Conservation (phyloP, 1,140 invertebrate genomes). For the Laodelphax striatellus region DNA sequence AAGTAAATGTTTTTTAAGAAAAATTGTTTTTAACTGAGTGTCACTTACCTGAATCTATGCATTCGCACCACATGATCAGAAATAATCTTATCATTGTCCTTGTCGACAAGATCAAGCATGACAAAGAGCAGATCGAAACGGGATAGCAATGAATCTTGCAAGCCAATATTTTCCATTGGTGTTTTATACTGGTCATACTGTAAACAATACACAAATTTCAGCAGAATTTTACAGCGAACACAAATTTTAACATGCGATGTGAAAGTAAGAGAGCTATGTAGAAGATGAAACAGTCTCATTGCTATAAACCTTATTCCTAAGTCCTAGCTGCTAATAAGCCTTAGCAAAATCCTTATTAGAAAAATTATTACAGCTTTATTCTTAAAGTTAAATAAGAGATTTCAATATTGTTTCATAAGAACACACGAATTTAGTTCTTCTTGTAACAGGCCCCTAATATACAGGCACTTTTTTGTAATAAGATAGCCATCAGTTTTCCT, state of each 20-base stretch:
- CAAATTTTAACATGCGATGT: neutral
- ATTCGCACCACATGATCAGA: conserved; percentile 95
- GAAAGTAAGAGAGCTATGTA: neutral
- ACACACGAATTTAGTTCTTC: too few relatives aligned
- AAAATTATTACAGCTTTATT: too few relatives aligned
- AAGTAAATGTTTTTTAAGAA: too few relatives aligned
- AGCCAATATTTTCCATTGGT: conserved; percentile 98
- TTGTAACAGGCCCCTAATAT: too few relatives aligned
- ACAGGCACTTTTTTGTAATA: too few relatives aligned
- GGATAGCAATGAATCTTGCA: conserved; percentile 95
- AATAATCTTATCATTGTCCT: conserved; percentile 81
- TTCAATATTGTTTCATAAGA: too few relatives aligned
- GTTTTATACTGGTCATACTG: conserved; percentile 98
- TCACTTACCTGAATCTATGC: conserved; percentile 72
- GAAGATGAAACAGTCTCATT: neutral
- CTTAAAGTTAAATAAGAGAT: too few relatives aligned
- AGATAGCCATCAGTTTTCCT: too few relatives aligned
- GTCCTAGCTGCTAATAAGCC: too few relatives aligned
- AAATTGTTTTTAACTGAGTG: neutral
- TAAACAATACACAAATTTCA: conserved; percentile 24
- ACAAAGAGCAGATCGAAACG: conserved; percentile 99
- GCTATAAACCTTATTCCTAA: too few relatives aligned
- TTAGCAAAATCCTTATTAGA: too few relatives aligned
- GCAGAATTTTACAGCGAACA: too few relatives aligned
- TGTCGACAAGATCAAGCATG: conserved; percentile 84